Conservation (phyloP, 2,113 vertebrate genomes). For the Petromus typicus region DNA sequence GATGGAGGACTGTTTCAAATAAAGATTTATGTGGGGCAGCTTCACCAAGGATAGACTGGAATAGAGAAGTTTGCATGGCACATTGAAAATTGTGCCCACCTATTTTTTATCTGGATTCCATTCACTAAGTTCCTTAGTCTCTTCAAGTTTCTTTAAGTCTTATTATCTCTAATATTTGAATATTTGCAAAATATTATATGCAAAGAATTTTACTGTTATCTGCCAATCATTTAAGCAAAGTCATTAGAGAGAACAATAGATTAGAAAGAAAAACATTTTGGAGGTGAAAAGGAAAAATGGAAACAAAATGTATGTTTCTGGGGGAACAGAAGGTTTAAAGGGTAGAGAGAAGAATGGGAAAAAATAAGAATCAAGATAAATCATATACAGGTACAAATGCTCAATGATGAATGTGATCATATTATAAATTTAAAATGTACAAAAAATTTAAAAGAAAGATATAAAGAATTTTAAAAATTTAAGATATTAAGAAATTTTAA, state of each 20-base stretch:
- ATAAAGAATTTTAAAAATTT: neutral
- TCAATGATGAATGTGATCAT: too few species aligned
- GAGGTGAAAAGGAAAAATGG: too few species aligned
- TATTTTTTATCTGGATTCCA: neutral
- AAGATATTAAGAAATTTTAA: too few species aligned
- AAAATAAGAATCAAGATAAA: too few species aligned
- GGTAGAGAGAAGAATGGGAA: too few species aligned
- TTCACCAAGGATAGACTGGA: neutral
- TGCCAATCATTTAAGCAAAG: neutral
- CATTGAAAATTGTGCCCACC: neutral
- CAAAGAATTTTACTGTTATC: neutral
- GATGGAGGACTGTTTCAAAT: neutral
- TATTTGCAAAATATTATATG: neutral
- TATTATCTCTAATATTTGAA: neutral
- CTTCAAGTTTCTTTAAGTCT: neutral
- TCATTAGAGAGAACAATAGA: neutral
- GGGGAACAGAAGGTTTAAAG: too few species aligned
- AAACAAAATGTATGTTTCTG: too few species aligned
- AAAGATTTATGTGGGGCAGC: neutral
- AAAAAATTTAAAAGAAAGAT: neutral
- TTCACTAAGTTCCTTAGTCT: neutral
- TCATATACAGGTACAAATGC: too few species aligned
- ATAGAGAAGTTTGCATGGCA: neutral
- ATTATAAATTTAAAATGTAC: too few species aligned
- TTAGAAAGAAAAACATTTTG: neutral